Evolutionary conservation across 1,140 invertebrate genomes (phyloP), one percentile per base, ranked within the genome.

Genomic region (Drosophila rhopaloa): DNA sequence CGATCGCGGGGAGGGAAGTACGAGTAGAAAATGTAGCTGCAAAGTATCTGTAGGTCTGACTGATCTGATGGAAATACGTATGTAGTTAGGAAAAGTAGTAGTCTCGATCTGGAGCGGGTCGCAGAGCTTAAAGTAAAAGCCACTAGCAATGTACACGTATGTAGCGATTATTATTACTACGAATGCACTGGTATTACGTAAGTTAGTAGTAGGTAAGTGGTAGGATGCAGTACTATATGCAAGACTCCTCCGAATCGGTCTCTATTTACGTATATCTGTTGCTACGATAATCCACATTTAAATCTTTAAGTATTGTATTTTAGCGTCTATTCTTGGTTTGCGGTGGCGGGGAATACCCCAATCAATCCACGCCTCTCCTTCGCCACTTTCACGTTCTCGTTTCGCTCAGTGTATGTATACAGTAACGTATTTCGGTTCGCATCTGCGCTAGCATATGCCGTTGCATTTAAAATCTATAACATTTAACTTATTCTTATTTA

Each of bases 231-330:
- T 60, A 86, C 58, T 78, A 59, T 78, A 71, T 81, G 71, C 65
- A 71, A 75, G 41, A 29, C 56, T 11, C 19, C 56, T 37, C 47
- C 75, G 55, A 65, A 57, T 65, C 65, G 47, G 48, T 51, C 50
- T 54, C 40, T 51, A 58, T 82, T 88, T 88, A 89, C 84, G 85
- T 90, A 89, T 89, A 81, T 89, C 85, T 76, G 85, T 89, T 90
- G 77, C 84, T 88, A 88, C 72, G 62, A 89, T 76, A 89, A 89
- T 88, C 73, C 84, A 89, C 84, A 84, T 79, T 89, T 79, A 86
- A 73, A 73, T 83, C 57, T 65, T 79, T 76, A 76, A 70, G 51
- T 76, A 83, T 89, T 89, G 70, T 79, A 72, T 79, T 70, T 71
- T 85, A 85, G 76, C 74, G 71, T 86, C 76, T 80, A 83, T 63